These are phyloP conservation scores for Conus canariensis DNA, from an alignment of 2,888 invertebrate species.

Conservation along the genomic window DNA sequence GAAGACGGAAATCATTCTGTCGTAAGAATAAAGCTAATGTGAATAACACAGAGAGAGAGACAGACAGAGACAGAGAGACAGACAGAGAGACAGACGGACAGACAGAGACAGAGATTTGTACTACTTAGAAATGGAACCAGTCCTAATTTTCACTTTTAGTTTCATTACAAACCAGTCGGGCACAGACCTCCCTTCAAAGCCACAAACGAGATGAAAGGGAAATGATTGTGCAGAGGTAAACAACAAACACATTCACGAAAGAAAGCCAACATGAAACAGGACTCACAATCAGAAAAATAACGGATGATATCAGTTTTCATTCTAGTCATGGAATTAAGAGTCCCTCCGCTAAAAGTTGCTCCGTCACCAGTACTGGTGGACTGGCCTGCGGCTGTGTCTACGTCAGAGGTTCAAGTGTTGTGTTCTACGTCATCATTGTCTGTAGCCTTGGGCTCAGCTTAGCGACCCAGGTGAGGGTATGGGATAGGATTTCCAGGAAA, in stretches of 20 bases:
- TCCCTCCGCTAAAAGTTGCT: neutral
- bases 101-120: neutral
- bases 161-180: too few relatives aligned
- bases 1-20: neutral
- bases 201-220: neutral
- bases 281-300: neutral
- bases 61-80: neutral
- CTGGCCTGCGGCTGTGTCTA: neutral
- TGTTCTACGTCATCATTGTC: neutral
- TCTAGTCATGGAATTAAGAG: too few relatives aligned
- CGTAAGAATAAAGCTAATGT: neutral
- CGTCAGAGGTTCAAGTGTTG: neutral
- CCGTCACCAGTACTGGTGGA: too few relatives aligned
- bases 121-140: neutral
- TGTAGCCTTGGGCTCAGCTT: neutral
- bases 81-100: neutral
- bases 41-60: neutral
- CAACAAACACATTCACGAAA: neutral
- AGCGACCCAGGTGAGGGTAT: slow-evolving; percentile 41
- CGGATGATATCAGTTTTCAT: neutral
- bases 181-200: too few relatives aligned
- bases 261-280: neutral
- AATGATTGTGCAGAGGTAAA: too few relatives aligned
- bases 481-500: slow-evolving; percentile 30
- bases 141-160: too few relatives aligned